Base-by-base conservation (phyloP, 1,140 invertebrate genomes). In the Drosophila oshimai region DNA sequence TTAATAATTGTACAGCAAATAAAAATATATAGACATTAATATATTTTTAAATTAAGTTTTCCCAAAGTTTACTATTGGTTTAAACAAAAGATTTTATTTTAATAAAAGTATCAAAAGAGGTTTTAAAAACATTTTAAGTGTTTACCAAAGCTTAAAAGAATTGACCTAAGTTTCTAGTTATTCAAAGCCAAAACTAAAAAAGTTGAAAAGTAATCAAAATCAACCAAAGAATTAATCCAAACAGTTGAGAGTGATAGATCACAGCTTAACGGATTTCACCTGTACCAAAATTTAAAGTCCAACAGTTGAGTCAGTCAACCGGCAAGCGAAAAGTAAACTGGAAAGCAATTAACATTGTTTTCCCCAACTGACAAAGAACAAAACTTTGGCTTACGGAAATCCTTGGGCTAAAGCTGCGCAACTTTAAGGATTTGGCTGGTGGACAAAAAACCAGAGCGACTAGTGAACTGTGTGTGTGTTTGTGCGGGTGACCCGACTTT, bases 341-440 rank as follows among this genome's bases (percentile, higher is more conserved):
- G 20, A 65, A 67, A 67, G 62, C 62, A 67, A 67, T 67, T 67
- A 67, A 67, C 42, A 67, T 67, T 67, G 62, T 67, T 58, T 67
- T 22, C 44, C 36, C 15, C 5, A 57, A 57, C 46, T 57, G 53
- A 57, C 53, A 57, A 67, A 67, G 60, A n/a, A 49, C 12, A 7
- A 67, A 67, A 67, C 42, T 67, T 64, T 65, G 20, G 45, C 33
- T 24, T 1, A 9, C 33, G 31, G 15, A 29, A 46, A 46, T 45
- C 55, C 31, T 64, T 28, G 13, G 24, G 36, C 20, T 24, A 28
- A 41, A 65, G 34, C 34, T 24, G 18, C 7, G 18, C 9, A 47
- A 65, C 62, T 65, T 65, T 65, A 65, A 65, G 62, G 62, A 50
- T 65, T 64, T 39, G 26, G 29, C 54, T 24, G 15, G 13, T 22